Evolutionary conservation across 2,113 vertebrate species (phyloP).

Genomic region (Hippocampus barbouri): DNA sequence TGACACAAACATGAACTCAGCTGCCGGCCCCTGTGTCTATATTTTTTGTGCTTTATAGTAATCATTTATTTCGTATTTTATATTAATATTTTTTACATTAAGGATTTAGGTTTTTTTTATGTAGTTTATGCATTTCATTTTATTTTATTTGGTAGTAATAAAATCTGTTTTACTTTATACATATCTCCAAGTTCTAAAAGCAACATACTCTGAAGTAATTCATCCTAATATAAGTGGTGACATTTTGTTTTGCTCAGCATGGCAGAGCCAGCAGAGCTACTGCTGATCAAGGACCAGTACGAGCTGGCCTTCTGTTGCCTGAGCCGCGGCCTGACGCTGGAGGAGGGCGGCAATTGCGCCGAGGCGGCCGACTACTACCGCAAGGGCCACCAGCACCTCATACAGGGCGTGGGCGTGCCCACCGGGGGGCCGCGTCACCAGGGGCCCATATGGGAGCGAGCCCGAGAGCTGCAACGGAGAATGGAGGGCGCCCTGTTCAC

Average conservation of each 20-base stretch:
- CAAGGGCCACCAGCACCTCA: constrained; percentile 78
- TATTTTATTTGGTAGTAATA: too few species aligned
- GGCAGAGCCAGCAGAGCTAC: constrained; percentile 69
- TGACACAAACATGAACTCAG: neutral
- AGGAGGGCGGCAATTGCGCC: constrained; percentile 75
- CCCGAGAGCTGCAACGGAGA: constrained; percentile 82
- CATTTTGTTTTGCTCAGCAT: constrained; percentile 25
- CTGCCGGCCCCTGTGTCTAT: neutral
- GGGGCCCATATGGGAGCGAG: constrained; percentile 77
- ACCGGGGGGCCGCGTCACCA: constrained; percentile 53
- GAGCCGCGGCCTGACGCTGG: constrained; percentile 77
- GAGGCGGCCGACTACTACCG: constrained; percentile 78
- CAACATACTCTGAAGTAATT: too few species aligned
- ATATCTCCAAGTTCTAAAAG: too few species aligned
- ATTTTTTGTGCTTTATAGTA: neutral
- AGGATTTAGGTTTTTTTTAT: too few species aligned
- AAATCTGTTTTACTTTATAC: too few species aligned
- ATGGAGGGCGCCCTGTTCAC: constrained; percentile 81
- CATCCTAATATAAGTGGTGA: too few species aligned
- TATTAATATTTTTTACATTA: neutral
- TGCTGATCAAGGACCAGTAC: constrained; percentile 81
- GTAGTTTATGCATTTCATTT: too few species aligned
- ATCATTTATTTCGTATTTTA: neutral
- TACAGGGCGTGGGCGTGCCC: constrained; percentile 74
- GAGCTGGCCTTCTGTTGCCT: constrained; percentile 78